Base-by-base conservation (phyloP, 2,888 invertebrate species). In the Galerucella pusilla region DNA sequence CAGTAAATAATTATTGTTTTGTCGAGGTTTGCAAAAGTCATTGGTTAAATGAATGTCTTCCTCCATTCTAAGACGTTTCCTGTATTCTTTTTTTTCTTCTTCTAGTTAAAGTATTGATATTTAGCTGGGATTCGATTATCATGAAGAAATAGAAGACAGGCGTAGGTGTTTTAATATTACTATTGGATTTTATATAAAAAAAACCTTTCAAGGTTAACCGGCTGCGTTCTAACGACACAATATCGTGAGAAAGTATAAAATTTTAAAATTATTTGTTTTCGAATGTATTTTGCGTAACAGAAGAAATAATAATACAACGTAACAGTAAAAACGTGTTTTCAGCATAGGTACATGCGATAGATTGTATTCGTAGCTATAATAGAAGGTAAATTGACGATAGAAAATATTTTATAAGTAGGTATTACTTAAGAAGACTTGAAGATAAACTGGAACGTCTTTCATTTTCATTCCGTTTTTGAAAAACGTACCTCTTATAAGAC, bases 141-240 rank as follows among this genome's bases (percentile, higher is more conserved):
- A 65, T 71, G 12, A 54, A 71, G 71, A 71, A 71, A 71, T 71
- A 71, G 71, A 65, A 65, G 65, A 65, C 11, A 11, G 45, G 65
- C 65, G 71, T 71, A 71, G 71, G 71, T 65, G 71, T 71, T 28
- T 28, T 52, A 46, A 46, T 65, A 46, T 25, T 65, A 71, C 46
- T 16, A 64, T 64, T 63, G 49, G 28, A 71, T 49, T 64, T 52
- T 11, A 11, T 9, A 70, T 52, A 45, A 65, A 59, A 71, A 20
- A 7, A 42, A 42, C 35, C 35, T 42, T 20, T 46, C 71, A 71
- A 71, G 71, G 71, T 49, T 65, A 54, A 64, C 54, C 35, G 35
- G 35, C 35, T n/a, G 57, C 12, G 7, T 71, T 20, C 65, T 49
- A 49, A 60, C 28, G 61, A 68, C 46, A 7, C 4, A 2, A 16